These are phyloP conservation scores for Minunthozetes semirufus DNA, from an alignment of 2,888 invertebrate genomes.

Conservation along the genomic window DNA sequence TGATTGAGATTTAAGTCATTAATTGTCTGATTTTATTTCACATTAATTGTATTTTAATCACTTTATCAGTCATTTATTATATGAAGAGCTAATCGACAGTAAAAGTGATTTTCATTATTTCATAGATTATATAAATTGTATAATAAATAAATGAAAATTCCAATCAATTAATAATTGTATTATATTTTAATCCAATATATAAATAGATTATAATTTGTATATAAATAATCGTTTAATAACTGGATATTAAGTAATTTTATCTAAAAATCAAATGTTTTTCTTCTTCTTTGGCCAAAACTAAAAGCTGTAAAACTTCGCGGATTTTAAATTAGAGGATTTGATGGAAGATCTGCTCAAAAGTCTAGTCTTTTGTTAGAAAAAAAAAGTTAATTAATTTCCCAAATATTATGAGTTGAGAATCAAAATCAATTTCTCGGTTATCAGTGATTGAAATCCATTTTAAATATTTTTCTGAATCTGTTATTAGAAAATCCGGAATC, in stretches of 20 bases:
- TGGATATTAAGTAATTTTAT: no score
- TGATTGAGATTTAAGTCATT: no score
- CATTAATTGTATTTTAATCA: not conserved
- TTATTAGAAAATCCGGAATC: no score
- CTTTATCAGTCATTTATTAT: not conserved
- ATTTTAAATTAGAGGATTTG: not conserved
- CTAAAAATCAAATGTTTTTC: not conserved
- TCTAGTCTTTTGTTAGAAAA: not conserved
- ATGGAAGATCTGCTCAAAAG: not conserved
- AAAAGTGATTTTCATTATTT: constrained; percentile 14
- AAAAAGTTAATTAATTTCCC: no score
- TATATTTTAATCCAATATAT: not conserved
- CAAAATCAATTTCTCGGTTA: not conserved
- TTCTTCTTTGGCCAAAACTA: not conserved
- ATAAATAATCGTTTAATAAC: no score
- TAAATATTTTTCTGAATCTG: no score
- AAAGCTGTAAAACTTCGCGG: not conserved
- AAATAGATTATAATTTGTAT: constrained; percentile 6
- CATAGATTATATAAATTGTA: not conserved
- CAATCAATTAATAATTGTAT: not conserved
- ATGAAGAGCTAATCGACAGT: not conserved
- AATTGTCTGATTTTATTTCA: no score
- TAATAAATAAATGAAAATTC: not conserved
- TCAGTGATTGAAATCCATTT: no score
- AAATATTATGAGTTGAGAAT: not conserved